These are phyloP conservation scores for Ibycter americanus DNA, from an alignment of 2,797 vertebrate genomes.

Conservation along the genomic window DNA sequence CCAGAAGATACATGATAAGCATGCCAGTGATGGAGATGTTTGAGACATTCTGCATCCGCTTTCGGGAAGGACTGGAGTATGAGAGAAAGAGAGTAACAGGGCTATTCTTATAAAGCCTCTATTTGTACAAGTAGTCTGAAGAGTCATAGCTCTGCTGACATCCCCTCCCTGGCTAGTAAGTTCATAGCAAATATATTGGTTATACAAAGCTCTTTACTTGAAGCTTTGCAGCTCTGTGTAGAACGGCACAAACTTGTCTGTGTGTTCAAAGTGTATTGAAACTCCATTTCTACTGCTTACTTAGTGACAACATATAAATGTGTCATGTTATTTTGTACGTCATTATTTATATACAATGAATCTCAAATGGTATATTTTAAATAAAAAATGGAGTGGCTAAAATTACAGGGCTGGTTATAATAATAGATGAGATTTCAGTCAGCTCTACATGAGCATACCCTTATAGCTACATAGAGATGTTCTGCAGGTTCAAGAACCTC, in stretches of 20 bases:
- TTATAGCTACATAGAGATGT: not conserved
- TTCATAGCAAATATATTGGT: not conserved
- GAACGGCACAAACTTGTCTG: not conserved
- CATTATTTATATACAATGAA: not conserved
- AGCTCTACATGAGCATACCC: not conserved
- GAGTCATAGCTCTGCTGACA: not conserved
- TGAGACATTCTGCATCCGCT: slow-evolving; percentile 93
- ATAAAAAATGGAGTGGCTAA: not conserved
- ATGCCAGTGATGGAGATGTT: slow-evolving; percentile 94
- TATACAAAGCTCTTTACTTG: not conserved
- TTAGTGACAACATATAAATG: not conserved
- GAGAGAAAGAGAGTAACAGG: not conserved
- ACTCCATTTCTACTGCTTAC: not conserved
- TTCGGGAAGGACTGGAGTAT: slow-evolving; percentile 83
- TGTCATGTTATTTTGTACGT: not conserved
- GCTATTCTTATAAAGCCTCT: not conserved
- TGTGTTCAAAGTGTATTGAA: not conserved
- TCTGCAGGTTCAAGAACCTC: not conserved
- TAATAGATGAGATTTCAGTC: not conserved
- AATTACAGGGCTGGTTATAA: not conserved
- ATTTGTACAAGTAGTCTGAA: not conserved
- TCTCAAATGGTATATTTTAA: not conserved
- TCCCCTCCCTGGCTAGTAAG: not conserved
- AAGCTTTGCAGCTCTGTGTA: not conserved
- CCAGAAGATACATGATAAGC: slow-evolving; percentile 95